Percentiles rank a stretch among this genome's conserved stretches.
Evolutionary conservation across 2,888 invertebrate species (phyloP).

Genomic region (Melikaiella ostensackeni): DNA sequence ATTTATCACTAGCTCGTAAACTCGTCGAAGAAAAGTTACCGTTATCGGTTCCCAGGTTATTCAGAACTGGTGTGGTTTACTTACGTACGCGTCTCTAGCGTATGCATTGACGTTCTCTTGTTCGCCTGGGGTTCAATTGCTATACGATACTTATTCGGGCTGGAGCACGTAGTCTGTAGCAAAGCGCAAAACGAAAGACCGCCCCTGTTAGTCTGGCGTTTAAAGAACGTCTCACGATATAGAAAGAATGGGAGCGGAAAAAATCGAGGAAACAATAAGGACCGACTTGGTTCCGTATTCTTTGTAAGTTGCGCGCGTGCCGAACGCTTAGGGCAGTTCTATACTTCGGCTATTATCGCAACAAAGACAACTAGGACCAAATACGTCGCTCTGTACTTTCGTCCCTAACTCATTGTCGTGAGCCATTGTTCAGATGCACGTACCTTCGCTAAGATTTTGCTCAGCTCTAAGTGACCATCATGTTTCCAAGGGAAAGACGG

Average conservation of each 20-base stretch:
- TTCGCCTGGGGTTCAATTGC: neutral
- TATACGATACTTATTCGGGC: neutral
- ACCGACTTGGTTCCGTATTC: conserved; percentile 52
- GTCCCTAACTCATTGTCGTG: conserved; percentile 53
- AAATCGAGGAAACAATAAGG: conserved; percentile 55
- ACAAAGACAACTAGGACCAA: conserved; percentile 55
- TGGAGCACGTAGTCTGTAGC: neutral
- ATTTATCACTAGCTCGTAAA: conserved; percentile 34
- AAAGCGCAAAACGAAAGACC: neutral
- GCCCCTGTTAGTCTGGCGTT: neutral
- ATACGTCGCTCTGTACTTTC: conserved; percentile 51
- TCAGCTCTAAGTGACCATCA: neutral
- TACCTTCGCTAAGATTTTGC: conserved; percentile 50
- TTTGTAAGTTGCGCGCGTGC: conserved; percentile 55
- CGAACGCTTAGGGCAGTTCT: conserved; percentile 52
- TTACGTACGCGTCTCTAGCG: neutral
- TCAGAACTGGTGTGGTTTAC: neutral
- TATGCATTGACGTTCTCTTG: neutral
- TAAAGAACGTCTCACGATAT: neutral
- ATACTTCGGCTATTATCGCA: conserved; percentile 56
- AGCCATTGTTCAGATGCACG: conserved; percentile 55
- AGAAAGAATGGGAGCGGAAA: conserved; percentile 45
- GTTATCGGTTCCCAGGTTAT: conserved; percentile 13
- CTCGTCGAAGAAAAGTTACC: conserved; percentile 18
- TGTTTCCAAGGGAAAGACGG: neutral